A percentile compares a stretch with the other conserved stretches of the same genome.
phyloP scores from a whole-genome alignment of 1,140 invertebrate genomes.

The Drosophila ambigua region DNA sequence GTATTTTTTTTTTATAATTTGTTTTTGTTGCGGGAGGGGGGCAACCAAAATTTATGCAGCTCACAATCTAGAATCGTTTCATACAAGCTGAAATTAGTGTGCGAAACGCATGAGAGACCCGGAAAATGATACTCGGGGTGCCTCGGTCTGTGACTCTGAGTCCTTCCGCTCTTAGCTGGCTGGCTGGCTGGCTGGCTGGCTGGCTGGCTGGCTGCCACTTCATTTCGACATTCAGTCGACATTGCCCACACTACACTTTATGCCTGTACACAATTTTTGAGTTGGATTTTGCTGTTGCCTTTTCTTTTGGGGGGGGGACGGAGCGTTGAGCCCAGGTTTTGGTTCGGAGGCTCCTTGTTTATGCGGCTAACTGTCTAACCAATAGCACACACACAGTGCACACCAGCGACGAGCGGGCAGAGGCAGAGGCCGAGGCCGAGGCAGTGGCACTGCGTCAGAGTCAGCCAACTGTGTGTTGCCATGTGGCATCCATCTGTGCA shows the following conservation, averaged over 20 bases:
- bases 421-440: neutral
- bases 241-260: conserved; percentile 73
- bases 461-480: conserved; percentile 63
- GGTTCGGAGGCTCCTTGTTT: conserved; percentile 65
- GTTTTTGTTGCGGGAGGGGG: neutral
- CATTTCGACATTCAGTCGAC: conserved; percentile 74
- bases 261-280: conserved; percentile 49
- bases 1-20: neutral
- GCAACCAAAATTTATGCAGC: conserved; percentile 62
- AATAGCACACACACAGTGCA: conserved; percentile 43
- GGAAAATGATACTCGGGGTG: conserved; percentile 70
- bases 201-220: conserved; percentile 30
- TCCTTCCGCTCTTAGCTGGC: neutral
- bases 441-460: conserved; percentile 51
- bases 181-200: neutral
- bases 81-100: conserved; percentile 74
- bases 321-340: neutral
- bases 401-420: conserved; percentile 8
- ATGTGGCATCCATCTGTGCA: conserved; percentile 76
- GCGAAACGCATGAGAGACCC: conserved; percentile 73
- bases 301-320: conserved; percentile 19
- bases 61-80: conserved; percentile 66
- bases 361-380: conserved; percentile 73
- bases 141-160: neutral
- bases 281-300: conserved; percentile 11